phyloP scores from a whole-genome alignment of 37 sponge, comb jelly and placozoan genomes.

The Halisarca cf. caerulea region DNA sequence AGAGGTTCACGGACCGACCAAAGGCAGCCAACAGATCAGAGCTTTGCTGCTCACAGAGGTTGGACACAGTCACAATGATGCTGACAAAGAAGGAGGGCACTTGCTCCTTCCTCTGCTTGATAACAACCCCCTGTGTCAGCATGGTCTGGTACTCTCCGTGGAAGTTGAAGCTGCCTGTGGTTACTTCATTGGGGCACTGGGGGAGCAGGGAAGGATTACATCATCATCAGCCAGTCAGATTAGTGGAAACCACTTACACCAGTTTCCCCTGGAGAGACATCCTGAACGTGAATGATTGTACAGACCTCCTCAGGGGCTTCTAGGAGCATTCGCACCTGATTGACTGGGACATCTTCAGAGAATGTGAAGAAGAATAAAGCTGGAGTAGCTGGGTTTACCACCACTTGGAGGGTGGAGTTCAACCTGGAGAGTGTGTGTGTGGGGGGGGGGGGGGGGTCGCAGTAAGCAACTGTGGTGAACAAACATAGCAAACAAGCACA shows the following conservation, averaged over 20 bases:
- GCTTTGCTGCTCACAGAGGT: neutral
- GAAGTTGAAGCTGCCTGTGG: neutral
- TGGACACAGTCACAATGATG: neutral
- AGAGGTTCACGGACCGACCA: too few relatives aligned
- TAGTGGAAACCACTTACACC: neutral
- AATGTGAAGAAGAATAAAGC: neutral
- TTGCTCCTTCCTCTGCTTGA: neutral
- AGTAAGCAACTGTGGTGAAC: too few relatives aligned
- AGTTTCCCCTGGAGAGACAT: neutral
- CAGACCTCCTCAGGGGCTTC: neutral
- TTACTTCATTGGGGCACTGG: slow-evolving; percentile 1
- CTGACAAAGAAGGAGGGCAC: neutral
- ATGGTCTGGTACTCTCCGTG: slow-evolving; percentile 24
- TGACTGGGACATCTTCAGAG: neutral
- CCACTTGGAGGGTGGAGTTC: neutral
- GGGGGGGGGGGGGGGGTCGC: too few relatives aligned
- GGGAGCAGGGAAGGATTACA: neutral
- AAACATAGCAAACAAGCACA: too few relatives aligned
- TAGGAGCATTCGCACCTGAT: neutral
- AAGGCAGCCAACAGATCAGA: neutral
- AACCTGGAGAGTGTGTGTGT: neutral
- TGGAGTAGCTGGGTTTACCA: neutral
- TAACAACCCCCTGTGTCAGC: neutral
- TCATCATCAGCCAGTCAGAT: neutral
- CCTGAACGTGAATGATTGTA: neutral